Conservation (phyloP, 2,113 vertebrate species). For the Paradoxurus hermaphroditus region DNA sequence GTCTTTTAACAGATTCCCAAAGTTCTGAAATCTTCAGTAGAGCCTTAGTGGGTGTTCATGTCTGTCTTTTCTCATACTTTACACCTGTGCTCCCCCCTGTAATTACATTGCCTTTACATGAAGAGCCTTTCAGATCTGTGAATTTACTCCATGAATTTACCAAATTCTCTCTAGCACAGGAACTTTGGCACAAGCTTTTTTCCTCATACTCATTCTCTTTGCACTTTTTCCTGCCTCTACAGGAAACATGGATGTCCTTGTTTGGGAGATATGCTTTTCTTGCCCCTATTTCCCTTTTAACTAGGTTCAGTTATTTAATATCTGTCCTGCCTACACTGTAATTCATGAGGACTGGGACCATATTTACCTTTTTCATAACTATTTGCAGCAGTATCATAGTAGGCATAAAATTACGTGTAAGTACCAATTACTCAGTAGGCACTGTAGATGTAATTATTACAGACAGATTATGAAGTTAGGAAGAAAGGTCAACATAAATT, state of each 20-base stretch:
- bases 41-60: background rate
- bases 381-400: background rate
- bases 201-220: background rate
- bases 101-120: background rate
- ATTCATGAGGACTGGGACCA: background rate
- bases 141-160: background rate
- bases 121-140: background rate
- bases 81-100: background rate
- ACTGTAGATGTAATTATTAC: background rate
- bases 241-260: background rate
- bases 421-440: background rate
- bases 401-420: background rate
- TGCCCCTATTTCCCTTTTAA: background rate
- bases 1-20: background rate
- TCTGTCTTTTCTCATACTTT: background rate
- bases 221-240: background rate
- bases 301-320: background rate
- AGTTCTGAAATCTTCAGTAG: background rate
- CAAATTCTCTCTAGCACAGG: background rate
- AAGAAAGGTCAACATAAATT: background rate
- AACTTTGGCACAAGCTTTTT: background rate
- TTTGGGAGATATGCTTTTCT: background rate
- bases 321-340: background rate
- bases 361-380: background rate
- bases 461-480: background rate